A percentile compares a stretch with the other conserved stretches of the same genome.
Conservation (phyloP, 2,797 vertebrate genomes). For the Peromyscus eremicus region DNA sequence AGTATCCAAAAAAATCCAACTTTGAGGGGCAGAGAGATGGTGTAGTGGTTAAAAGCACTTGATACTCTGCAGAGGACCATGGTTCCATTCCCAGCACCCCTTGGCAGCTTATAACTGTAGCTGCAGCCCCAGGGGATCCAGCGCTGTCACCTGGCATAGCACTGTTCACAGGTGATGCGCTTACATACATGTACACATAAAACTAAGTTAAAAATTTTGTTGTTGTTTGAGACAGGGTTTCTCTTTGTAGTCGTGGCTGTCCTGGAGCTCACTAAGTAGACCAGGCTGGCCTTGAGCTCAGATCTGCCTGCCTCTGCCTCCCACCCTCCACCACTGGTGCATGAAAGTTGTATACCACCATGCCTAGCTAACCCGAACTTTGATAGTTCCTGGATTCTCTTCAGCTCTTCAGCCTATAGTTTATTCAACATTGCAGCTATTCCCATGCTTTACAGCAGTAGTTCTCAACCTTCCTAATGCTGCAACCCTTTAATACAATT, state of each 20-base stretch:
- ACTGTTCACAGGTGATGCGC: not conserved
- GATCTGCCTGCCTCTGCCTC: not conserved
- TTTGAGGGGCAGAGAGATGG: not conserved
- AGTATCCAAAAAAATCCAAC: not conserved
- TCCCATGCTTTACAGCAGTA: not conserved
- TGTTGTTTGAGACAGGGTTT: not conserved
- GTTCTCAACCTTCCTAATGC: not conserved
- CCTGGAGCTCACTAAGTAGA: not conserved
- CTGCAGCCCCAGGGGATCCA: not conserved
- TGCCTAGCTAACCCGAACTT: not conserved
- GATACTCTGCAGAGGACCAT: not conserved
- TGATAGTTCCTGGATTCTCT: constrained; percentile 31
- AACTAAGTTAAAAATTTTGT: not conserved
- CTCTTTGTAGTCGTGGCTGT: not conserved
- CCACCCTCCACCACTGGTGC: too few relatives aligned
- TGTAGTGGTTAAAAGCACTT: not conserved
- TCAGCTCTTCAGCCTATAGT: not conserved
- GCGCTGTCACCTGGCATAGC: not conserved
- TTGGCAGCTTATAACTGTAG: not conserved
- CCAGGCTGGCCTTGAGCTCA: not conserved
- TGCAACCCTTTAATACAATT: not conserved
- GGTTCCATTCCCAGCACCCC: not conserved
- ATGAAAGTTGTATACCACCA: not conserved
- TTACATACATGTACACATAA: not conserved
- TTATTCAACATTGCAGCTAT: not conserved